Percentiles rank a stretch among this genome's conserved stretches.
Conservation (phyloP, 2,797 vertebrate species). For the Adelosebastes latens region DNA sequence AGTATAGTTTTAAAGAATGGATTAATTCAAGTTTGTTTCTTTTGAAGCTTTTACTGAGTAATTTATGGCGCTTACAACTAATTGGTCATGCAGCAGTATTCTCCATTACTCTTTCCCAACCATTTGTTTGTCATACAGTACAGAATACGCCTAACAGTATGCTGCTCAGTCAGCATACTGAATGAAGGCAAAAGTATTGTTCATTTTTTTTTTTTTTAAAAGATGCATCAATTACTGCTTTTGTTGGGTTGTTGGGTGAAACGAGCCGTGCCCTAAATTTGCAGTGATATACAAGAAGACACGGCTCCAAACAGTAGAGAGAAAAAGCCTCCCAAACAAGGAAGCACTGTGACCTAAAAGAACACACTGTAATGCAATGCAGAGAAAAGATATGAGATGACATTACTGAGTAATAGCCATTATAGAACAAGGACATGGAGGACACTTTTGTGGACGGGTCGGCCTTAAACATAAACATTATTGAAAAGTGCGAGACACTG, state of each 20-base stretch:
- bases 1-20: not conserved
- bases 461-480: slow-evolving; percentile 43
- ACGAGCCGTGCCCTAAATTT: slow-evolving; percentile 10
- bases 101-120: not conserved
- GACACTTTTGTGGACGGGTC: slow-evolving; percentile 16
- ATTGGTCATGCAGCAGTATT: not conserved
- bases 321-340: not conserved
- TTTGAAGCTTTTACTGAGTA: not conserved
- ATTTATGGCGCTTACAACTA: not conserved
- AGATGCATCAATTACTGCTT: slow-evolving; percentile 17
- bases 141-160: slow-evolving; percentile 7
- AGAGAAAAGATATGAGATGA: slow-evolving; percentile 11
- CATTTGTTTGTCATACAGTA: not conserved
- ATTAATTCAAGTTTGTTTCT: not conserved
- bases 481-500: slow-evolving; percentile 27
- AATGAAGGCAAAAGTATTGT: slow-evolving; percentile 7
- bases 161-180: not conserved
- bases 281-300: slow-evolving; percentile 8
- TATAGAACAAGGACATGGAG: slow-evolving; percentile 26
- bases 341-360: slow-evolving; percentile 1
- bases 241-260: slow-evolving; percentile 31
- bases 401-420: slow-evolving; percentile 28
- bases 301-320: not conserved
- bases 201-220: not conserved
- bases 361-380: slow-evolving; percentile 21